These are phyloP conservation scores for Enteromius argenteus DNA, from an alignment of 2,797 vertebrate genomes.

Conservation along the genomic window DNA sequence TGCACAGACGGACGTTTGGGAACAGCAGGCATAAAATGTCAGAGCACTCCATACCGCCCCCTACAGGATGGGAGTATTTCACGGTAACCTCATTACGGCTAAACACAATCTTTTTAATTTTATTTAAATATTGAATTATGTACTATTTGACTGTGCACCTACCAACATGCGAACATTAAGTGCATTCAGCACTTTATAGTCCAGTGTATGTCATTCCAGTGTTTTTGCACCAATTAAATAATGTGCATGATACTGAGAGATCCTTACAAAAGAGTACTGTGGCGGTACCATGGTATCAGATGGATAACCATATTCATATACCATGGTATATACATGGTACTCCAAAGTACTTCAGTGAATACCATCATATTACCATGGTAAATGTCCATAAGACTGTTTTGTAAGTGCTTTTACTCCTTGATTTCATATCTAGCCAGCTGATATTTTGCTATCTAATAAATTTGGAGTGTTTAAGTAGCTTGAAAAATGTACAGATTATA, in stretches of 20 bases:
- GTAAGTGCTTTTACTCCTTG: conserved; percentile 36
- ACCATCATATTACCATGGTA: conserved; percentile 26
- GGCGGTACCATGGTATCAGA: conserved; percentile 23
- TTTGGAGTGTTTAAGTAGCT: conserved; percentile 34
- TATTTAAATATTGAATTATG: conserved; percentile 26
- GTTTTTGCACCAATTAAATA: conserved; percentile 40
- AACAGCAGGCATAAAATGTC: conserved; percentile 41
- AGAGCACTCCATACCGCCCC: conserved; percentile 43
- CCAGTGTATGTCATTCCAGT: conserved; percentile 59
- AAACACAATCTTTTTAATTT: conserved; percentile 10
- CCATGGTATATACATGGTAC: conserved; percentile 3
- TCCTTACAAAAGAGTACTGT: conserved; percentile 29
- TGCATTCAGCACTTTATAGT: conserved; percentile 16
- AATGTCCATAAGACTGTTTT: conserved; percentile 18
- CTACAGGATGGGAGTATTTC: conserved; percentile 44
- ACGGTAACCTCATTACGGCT: conserved; percentile 13
- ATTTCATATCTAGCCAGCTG: conserved; percentile 39
- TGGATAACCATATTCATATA: conserved; percentile 19
- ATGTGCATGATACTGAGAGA: conserved; percentile 15
- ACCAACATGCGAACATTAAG: conserved; percentile 34
- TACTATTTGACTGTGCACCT: conserved; percentile 36
- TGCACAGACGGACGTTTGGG: conserved; percentile 11
- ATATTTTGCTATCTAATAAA: conserved; percentile 33
- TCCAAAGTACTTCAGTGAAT: conserved; percentile 25
- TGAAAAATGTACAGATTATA: conserved; percentile 33